Evolutionary conservation across 2,888 invertebrate species (phyloP), one percentile per base, ranked within the genome.

Genomic region (Polyommatus iphigenia): DNA sequence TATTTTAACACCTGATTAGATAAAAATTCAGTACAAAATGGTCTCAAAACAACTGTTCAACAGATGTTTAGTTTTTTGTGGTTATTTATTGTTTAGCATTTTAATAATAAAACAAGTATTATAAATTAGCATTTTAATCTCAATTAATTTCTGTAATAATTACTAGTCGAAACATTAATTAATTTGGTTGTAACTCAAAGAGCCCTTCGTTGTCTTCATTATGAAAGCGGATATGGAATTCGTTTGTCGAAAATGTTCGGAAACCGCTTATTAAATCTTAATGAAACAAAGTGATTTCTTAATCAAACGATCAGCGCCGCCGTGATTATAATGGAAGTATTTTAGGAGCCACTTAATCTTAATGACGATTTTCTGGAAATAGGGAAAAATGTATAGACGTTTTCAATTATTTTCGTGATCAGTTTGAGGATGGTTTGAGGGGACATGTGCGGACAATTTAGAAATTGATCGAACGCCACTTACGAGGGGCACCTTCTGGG

Each of bases 311-410:
- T 20, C 72, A 41, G 20, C 46, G 20, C 41, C 46, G 20, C 41
- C 41, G 24, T 50, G 20, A 73, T 24, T 46, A 13, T 15, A n/a
- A 72, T 18, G 8, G 1, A 6, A 20, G 83, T 86, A 87, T 86
- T 85, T 85, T 80, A 81, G 82, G 84, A 81, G 8, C 20, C 83
- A 84, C 80, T 85, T 84, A 83, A 86, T 86, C 85, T 85, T 89
- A 88, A 91, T 88, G 87, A 89, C 82, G 87, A 87, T 89, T 91
- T 89, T 88, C 87, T 86, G 82, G 84, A 85, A 89, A 89, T 86
- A 87, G 86, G 85, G 87, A 89, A 88, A 87, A 87, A 84, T 87
- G 87, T 83, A 86, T 87, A 81, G 81, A 82, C 82, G 79, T 73
- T n/a, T 46, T 41, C 59, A 50, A 78, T 80, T 77, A 79, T 79